Evolutionary conservation across 30 jellyfish, hydroid and myxozoan species (phyloP).

Genomic region (Turritopsis rubra): DNA sequence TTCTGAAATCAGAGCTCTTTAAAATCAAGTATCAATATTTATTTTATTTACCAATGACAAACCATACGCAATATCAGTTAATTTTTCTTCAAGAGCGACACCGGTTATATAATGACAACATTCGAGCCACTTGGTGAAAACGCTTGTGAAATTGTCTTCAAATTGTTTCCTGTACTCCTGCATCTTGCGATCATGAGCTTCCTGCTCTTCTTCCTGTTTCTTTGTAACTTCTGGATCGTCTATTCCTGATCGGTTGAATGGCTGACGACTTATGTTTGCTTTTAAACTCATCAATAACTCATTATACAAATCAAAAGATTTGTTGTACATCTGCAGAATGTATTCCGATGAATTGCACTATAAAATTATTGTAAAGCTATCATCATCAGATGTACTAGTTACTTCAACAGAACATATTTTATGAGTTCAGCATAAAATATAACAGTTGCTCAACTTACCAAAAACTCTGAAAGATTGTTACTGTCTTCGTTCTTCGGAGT

Average conservation of each 20-base stretch:
- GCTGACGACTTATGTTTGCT: background rate
- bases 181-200: background rate
- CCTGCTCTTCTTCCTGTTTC: slow-evolving; percentile 3
- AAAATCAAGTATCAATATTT: no score
- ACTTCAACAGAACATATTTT: no score
- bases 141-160: background rate
- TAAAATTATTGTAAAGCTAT: background rate
- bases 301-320: background rate
- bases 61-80: background rate
- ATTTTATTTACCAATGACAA: slow-evolving; percentile 3
- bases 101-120: slow-evolving; percentile 12
- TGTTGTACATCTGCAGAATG: background rate
- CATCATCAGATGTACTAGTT: no score
- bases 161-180: background rate
- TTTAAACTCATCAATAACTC: background rate
- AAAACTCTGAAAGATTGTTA: background rate
- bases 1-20: background rate
- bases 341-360: background rate
- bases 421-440: background rate
- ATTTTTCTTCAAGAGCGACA: background rate
- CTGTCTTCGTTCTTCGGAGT: background rate
- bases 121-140: slow-evolving; percentile 6
- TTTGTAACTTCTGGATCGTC: background rate
- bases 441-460: background rate
- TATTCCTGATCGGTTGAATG: background rate